Evolutionary conservation across 1,140 invertebrate species (phyloP), one percentile per base, ranked within the genome.

Genomic region (Cepaea nemoralis): DNA sequence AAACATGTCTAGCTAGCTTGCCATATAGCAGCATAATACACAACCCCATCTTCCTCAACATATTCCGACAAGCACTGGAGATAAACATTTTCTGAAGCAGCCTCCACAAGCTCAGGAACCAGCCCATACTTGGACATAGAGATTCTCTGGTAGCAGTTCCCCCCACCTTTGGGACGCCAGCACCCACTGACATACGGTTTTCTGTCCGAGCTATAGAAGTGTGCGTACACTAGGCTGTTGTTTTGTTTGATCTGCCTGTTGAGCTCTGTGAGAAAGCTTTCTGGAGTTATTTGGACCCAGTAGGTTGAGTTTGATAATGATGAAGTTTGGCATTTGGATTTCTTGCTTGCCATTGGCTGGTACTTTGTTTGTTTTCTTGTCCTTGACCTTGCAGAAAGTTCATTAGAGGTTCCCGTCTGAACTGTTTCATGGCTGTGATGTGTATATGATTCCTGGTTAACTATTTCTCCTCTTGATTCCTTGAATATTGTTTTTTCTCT

Each of bases 1-100:
- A n/a, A n/a, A n/a, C n/a, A n/a, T n/a, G n/a, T n/a, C 24, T 77
- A 63, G 6, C 3, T 37, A n/a, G 42, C 82, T 14, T 75, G 73
- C 87, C 87, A 88, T 31, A 88, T 73, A 45, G 81, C 81, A 50
- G 86, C 83, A 83, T 83, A 87, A 69, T 83, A 84, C 0, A 86
- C 35, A 19, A 77, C 70, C 1, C 83, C 84, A 66, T 88, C 87
- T 33, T 84, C 82, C 35, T 75, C 22, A 16, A 33, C 22, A 70
- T 88, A 88, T 48, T 82, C 67, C 75, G 83, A 85, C 19, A 87
- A 24, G 33, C 75, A 82, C 31, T 83, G 77, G 5, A 86, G 14
- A 0, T 27, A 63, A 14, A 85, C 70, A 81, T 85, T 83, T 33
- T 79, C 45, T 19, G 76, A 77, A n/a, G 83, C 79, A 73, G 80